Evolutionary conservation across 2,888 invertebrate species (phyloP).

Genomic region (Drosophila lutescens): DNA sequence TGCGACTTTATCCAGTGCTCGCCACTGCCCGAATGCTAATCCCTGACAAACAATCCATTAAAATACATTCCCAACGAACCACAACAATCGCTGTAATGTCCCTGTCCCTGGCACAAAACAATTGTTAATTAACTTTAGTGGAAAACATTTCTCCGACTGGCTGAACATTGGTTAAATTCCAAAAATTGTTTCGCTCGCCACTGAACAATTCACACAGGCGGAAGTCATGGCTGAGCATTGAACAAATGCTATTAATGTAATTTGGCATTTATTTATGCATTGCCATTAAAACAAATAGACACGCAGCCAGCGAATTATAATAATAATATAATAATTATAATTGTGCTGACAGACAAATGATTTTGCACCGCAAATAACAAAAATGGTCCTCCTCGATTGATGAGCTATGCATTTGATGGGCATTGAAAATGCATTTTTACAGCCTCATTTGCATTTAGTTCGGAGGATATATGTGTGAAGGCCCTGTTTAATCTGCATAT

Average conservation of each 20-base stretch:
- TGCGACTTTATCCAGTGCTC: conserved; percentile 23
- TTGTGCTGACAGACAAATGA: conserved; percentile 52
- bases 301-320: conserved; percentile 55
- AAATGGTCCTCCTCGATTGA: conserved; percentile 38
- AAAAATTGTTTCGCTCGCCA: conserved; percentile 37
- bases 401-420: conserved; percentile 43
- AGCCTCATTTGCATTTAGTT: conserved; percentile 34
- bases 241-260: conserved; percentile 72
- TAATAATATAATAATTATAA: conserved; percentile 59
- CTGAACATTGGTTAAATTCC: conserved; percentile 44
- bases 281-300: conserved; percentile 74
- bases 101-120: conserved; percentile 24
- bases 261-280: conserved; percentile 78
- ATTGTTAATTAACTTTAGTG: conserved; percentile 69
- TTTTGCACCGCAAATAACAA: conserved; percentile 21
- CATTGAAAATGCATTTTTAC: conserved; percentile 39
- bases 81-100: conserved; percentile 20
- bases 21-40: conserved; percentile 31
- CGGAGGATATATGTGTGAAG: no score
- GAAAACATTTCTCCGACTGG: conserved; percentile 45
- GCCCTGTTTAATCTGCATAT: conserved; percentile 25
- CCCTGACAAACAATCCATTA: conserved; percentile 39
- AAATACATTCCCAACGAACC: conserved; percentile 35
- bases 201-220: conserved; percentile 54
- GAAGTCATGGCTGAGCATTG: conserved; percentile 63